Conservation (phyloP, 2,888 invertebrate genomes). For the Choreutis nemorana region DNA sequence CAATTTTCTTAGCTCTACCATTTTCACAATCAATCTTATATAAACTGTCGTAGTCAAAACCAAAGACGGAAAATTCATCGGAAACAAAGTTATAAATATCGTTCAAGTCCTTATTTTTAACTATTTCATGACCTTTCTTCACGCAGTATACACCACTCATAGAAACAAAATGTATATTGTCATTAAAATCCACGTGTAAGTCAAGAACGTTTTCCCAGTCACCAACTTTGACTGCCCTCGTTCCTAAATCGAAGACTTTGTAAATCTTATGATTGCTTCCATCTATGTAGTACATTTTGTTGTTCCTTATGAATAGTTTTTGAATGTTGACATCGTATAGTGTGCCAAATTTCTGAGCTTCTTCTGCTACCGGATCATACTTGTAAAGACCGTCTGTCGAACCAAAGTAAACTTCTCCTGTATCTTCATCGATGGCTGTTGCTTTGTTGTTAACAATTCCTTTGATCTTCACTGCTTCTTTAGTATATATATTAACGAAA, state of each 20-base stretch:
- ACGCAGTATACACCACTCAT: conserved; percentile 50
- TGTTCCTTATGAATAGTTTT: conserved; percentile 43
- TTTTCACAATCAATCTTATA: conserved; percentile 40
- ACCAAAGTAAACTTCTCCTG: conserved; percentile 48
- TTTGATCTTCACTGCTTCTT: conserved; percentile 30
- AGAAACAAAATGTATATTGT: conserved; percentile 39
- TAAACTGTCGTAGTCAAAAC: conserved; percentile 30
- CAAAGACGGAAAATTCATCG: conserved; percentile 33
- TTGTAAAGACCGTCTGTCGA: conserved; percentile 48
- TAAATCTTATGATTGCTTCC: conserved; percentile 49
- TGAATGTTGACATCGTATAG: conserved; percentile 46
- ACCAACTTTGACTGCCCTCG: conserved; percentile 23
- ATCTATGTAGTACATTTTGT: conserved; percentile 44
- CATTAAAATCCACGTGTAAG: conserved; percentile 41
- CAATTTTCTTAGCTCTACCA: conserved; percentile 37
- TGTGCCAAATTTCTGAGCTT: conserved; percentile 35
- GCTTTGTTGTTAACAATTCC: conserved; percentile 47
- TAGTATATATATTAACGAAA: conserved; percentile 37
- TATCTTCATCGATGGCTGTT: conserved; percentile 38
- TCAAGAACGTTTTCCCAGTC: conserved; percentile 39
- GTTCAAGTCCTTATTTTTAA: conserved; percentile 27
- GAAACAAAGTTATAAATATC: conserved; percentile 12
- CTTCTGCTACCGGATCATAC: conserved; percentile 32
- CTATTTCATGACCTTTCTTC: conserved; percentile 23
- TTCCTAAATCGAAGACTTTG: conserved; percentile 32